Evolutionary conservation across 2,113 vertebrate species (phyloP).

Genomic region (Narcine bancroftii): DNA sequence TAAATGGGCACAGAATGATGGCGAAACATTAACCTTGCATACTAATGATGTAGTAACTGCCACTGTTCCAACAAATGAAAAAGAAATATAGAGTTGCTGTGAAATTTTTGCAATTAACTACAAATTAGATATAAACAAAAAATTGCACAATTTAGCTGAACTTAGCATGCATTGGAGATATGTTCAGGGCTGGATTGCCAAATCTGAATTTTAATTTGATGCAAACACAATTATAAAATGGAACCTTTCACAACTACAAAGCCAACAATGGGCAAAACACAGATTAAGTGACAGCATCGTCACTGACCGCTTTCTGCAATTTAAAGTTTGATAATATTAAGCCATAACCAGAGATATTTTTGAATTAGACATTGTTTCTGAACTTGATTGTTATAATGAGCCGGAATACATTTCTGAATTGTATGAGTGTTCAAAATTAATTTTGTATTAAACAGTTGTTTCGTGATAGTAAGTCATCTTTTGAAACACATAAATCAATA

Average conservation of each 20-base stretch:
- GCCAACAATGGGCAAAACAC: neutral
- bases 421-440: neutral
- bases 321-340: neutral
- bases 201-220: neutral
- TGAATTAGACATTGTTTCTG: neutral
- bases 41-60: neutral
- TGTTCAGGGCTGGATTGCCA: neutral
- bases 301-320: neutral
- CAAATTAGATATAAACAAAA: neutral
- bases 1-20: neutral
- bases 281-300: neutral
- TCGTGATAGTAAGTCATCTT: slow-evolving; percentile 24
- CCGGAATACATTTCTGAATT: neutral
- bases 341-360: neutral
- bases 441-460: neutral
- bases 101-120: neutral
- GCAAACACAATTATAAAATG: neutral
- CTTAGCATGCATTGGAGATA: neutral
- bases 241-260: neutral
- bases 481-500: slow-evolving; percentile 30
- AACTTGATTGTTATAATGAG: neutral
- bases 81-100: neutral
- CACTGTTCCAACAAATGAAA: neutral
- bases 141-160: neutral
- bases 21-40: neutral